A percentile compares a stretch with the other conserved stretches of the same genome.
phyloP scores from a whole-genome alignment of 1,140 invertebrate genomes.

The Frieseomelitta varia region DNA sequence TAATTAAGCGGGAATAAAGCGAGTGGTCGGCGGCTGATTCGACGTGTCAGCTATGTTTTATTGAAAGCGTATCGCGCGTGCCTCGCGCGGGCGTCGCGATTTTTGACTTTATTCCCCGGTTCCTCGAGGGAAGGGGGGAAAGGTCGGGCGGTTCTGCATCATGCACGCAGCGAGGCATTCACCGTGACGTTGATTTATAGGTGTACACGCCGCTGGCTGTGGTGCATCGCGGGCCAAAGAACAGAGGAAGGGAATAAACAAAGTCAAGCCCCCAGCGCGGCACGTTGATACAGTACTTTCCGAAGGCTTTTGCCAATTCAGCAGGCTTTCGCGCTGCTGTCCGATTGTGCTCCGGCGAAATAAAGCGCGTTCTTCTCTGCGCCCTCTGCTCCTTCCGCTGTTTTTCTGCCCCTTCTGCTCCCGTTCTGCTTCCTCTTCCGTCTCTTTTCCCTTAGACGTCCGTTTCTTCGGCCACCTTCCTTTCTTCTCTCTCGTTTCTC shows the following conservation, averaged over 20 bases:
- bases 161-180: constrained; percentile 15
- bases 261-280: constrained; percentile 37
- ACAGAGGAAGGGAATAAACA: constrained; percentile 55
- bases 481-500: not conserved
- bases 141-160: not conserved
- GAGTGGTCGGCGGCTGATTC: not conserved
- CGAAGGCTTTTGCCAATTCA: constrained; percentile 60
- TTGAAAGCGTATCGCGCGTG: not conserved
- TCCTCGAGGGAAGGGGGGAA: not conserved
- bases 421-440: not conserved
- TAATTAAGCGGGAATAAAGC: not conserved
- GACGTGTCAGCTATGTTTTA: not conserved
- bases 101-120: constrained; percentile 1
- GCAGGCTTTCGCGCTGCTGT: constrained; percentile 49
- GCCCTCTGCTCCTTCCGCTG: not conserved
- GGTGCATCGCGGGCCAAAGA: not conserved
- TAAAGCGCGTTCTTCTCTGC: constrained; percentile 42
- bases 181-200: constrained; percentile 59
- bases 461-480: not conserved
- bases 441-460: not conserved
- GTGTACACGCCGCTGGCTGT: not conserved
- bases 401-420: too few relatives aligned
- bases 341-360: constrained; percentile 51
- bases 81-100: not conserved
- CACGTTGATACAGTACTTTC: constrained; percentile 59